Conservation (phyloP, 2,888 invertebrate species). For the Pristionchus maxplancki region DNA sequence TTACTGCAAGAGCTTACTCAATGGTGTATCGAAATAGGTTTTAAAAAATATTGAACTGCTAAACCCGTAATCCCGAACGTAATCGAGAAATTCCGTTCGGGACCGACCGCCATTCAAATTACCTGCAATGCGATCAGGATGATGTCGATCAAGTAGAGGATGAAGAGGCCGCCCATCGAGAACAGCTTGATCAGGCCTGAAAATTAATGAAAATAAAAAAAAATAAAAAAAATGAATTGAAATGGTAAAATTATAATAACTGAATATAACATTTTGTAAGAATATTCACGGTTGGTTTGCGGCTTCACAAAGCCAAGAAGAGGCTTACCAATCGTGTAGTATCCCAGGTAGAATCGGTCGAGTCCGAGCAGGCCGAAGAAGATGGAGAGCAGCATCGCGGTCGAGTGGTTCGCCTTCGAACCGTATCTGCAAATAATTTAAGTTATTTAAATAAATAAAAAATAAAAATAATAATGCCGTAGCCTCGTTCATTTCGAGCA, state of each 20-base stretch:
- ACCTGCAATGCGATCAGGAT: slow-evolving; percentile 95
- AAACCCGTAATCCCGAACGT: no score
- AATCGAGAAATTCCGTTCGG: neutral
- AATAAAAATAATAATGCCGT: no score
- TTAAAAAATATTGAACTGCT: no score
- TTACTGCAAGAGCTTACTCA: no score
- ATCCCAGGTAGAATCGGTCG: slow-evolving; percentile 98
- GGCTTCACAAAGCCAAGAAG: no score
- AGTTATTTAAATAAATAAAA: neutral
- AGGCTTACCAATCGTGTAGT: slow-evolving; percentile 90
- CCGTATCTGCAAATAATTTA: slow-evolving; percentile 57
- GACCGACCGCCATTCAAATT: neutral
- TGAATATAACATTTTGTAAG: no score
- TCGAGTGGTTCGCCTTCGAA: slow-evolving; percentile 60
- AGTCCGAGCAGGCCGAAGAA: slow-evolving; percentile 98
- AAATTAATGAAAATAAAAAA: slow-evolving; percentile 22
- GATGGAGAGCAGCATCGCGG: slow-evolving; percentile 90
- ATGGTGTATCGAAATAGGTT: no score
- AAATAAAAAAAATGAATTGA: neutral
- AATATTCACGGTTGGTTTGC: no score
- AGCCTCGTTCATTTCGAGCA: no score
- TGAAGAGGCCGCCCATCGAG: slow-evolving; percentile 95
- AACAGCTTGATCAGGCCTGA: slow-evolving; percentile 90
- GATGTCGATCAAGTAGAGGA: slow-evolving; percentile 91
- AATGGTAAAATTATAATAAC: no score